Evolutionary conservation across 2,888 invertebrate species (phyloP).

Genomic region (Eucriotettix oculatus): DNA sequence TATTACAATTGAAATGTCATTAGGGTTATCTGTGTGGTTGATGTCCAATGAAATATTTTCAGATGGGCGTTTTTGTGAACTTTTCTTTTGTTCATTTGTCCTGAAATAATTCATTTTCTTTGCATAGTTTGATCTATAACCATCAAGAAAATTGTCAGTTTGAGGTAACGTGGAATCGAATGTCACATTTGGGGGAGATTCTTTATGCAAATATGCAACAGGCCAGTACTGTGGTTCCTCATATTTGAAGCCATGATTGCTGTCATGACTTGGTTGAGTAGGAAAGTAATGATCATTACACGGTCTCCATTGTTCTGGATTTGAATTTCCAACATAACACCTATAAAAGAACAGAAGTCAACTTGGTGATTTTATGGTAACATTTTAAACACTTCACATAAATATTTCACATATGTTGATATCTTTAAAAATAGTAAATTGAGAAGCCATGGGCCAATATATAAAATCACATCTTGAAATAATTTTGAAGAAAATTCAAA

Average conservation of each 20-base stretch:
- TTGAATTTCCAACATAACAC: slow-evolving; percentile 67
- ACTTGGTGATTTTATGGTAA: background rate
- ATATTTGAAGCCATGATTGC: slow-evolving; percentile 11
- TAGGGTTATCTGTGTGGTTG: background rate
- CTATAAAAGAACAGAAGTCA: slow-evolving; percentile 19
- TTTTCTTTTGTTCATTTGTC: background rate
- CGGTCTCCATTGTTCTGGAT: slow-evolving; percentile 67
- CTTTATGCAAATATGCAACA: slow-evolving; percentile 63
- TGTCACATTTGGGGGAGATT: slow-evolving; percentile 59
- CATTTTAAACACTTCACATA: background rate
- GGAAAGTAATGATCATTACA: slow-evolving; percentile 73
- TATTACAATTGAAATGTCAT: background rate
- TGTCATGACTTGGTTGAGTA: slow-evolving; percentile 22
- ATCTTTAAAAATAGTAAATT: background rate
- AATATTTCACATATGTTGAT: background rate
- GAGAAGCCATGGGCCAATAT: background rate
- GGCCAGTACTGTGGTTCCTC: slow-evolving; percentile 41
- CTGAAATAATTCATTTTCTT: background rate
- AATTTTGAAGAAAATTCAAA: too few relatives aligned
- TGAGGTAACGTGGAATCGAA: slow-evolving; percentile 9
- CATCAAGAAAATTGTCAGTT: background rate
- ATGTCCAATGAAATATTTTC: background rate
- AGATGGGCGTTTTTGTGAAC: background rate
- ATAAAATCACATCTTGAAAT: background rate
- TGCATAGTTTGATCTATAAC: background rate